Evolutionary conservation across 2,888 invertebrate genomes (phyloP).

Genomic region (Ecdyonurus torrentis): DNA sequence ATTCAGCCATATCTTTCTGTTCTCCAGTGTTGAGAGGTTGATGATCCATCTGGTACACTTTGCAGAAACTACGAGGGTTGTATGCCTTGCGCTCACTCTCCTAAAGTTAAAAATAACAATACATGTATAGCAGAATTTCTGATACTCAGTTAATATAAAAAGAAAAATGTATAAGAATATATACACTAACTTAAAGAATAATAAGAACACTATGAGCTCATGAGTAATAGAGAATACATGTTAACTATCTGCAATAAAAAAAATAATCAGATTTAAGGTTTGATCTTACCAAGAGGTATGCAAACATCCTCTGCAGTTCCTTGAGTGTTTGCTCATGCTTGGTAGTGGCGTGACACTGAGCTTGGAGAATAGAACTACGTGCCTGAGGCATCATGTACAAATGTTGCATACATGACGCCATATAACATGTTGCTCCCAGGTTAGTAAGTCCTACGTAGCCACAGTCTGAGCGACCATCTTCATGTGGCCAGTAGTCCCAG

Average conservation of each 20-base stretch:
- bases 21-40: constrained; percentile 91
- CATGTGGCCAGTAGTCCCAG: constrained; percentile 97
- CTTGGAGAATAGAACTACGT: constrained; percentile 61
- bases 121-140: no score
- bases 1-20: constrained; percentile 97
- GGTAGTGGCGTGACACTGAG: constrained; percentile 46
- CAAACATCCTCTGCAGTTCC: constrained; percentile 90
- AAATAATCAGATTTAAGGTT: no score
- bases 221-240: no score
- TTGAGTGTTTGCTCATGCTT: constrained; percentile 68
- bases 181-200: constrained; percentile 3
- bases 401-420: constrained; percentile 96
- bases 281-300: constrained; percentile 54
- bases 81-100: constrained; percentile 92
- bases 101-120: constrained; percentile 25
- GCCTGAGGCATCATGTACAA: constrained; percentile 95
- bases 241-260: no score
- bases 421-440: constrained; percentile 90
- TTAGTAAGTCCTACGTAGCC: constrained; percentile 91
- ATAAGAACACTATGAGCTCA: constrained; percentile 8
- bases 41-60: constrained; percentile 94
- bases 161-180: constrained; percentile 6
- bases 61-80: constrained; percentile 88
- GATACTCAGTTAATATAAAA: no score
- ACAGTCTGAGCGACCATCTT: constrained; percentile 84